phyloP scores from a whole-genome alignment of 2,113 vertebrate genomes.

The Gavialis gangeticus region DNA sequence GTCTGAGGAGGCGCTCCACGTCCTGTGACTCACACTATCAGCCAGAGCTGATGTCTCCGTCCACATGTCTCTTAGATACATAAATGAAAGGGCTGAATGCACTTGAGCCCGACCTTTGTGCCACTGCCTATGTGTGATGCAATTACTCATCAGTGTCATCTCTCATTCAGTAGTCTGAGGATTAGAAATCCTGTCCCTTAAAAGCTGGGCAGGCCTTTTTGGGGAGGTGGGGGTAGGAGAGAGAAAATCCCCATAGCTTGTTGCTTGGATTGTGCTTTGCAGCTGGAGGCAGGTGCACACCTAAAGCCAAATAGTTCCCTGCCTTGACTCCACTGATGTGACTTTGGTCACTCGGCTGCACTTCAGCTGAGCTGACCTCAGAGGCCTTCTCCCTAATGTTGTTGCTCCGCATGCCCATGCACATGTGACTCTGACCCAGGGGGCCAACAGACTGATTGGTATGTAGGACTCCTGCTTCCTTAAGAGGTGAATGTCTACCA shows the following conservation, averaged over 20 bases:
- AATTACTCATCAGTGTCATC: background rate
- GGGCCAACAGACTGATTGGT: background rate
- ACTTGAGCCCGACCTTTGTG: too few species aligned
- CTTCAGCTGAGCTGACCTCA: background rate
- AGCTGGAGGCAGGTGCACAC: background rate
- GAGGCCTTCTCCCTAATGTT: background rate
- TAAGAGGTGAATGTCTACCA: background rate
- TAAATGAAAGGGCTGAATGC: background rate
- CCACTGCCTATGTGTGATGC: too few species aligned
- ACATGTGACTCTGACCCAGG: background rate
- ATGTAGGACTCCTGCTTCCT: background rate
- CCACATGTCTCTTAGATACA: fast-evolving
- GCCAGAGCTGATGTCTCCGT: background rate
- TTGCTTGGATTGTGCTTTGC: background rate
- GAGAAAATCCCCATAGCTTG: background rate
- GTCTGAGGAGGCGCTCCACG: fast-evolving
- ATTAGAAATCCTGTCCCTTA: background rate
- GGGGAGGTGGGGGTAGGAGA: background rate
- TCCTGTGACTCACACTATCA: fast-evolving
- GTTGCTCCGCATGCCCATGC: background rate
- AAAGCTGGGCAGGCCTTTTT: fast-evolving
- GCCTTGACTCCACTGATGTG: background rate
- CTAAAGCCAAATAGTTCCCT: background rate
- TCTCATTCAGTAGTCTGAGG: too few species aligned
- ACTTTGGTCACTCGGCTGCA: background rate